Percentiles rank a stretch among this genome's conserved stretches.
phyloP scores from a whole-genome alignment of 2,888 invertebrate species.

The Pyrochroa serraticornis region DNA sequence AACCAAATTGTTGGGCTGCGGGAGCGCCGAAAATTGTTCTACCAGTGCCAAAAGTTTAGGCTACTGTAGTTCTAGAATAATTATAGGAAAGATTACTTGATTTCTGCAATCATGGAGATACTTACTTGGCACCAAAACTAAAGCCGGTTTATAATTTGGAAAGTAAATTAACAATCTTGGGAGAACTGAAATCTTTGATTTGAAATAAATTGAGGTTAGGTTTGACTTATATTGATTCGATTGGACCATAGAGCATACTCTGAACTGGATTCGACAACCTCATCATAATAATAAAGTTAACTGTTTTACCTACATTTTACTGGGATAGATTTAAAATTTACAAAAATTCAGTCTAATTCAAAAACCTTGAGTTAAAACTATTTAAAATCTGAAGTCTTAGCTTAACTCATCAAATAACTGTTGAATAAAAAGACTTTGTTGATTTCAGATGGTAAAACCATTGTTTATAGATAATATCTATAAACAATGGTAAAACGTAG shows the following conservation, averaged over 20 bases:
- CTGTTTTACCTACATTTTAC: not conserved
- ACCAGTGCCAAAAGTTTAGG: constrained; percentile 23
- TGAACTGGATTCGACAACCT: no score
- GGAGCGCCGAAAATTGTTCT: constrained; percentile 21
- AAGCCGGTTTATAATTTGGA: constrained; percentile 23
- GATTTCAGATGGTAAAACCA: no score
- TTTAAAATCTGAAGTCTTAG: no score
- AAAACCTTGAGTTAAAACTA: constrained; percentile 1
- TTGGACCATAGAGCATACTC: not conserved
- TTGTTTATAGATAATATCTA: no score
- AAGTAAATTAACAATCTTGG: not conserved
- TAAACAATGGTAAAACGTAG: no score
- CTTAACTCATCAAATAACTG: no score
- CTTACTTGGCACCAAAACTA: constrained; percentile 25
- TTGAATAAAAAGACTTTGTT: no score
- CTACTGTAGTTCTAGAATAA: constrained; percentile 11
- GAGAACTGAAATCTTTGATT: not conserved
- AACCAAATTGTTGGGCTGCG: constrained; percentile 22
- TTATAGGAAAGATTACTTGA: not conserved
- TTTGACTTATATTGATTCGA: not conserved
- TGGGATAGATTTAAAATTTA: constrained; percentile 5
- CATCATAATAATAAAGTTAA: not conserved
- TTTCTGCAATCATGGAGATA: not conserved
- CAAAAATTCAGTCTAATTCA: not conserved
- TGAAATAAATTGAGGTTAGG: constrained; percentile 15